Conservation (phyloP, 2,888 invertebrate species). For the Abrostola tripartita region DNA sequence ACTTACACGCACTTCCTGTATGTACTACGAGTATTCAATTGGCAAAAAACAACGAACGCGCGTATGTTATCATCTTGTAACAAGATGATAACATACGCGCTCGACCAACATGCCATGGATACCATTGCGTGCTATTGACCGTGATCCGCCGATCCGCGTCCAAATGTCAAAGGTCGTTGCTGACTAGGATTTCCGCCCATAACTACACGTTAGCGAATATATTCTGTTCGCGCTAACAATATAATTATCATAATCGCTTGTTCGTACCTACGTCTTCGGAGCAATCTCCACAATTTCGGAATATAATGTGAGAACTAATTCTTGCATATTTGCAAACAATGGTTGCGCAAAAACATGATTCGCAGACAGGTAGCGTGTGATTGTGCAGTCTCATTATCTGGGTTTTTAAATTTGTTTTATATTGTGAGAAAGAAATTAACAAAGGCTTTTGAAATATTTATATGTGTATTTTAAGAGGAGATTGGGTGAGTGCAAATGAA, state of each 20-base stretch:
- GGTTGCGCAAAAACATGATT: conserved; percentile 70
- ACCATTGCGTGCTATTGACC: conserved; percentile 66
- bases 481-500: conserved; percentile 38
- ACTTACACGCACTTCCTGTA: conserved; percentile 84
- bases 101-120: conserved; percentile 43
- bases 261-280: conserved; percentile 46
- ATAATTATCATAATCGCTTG: conserved; percentile 50
- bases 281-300: conserved; percentile 60
- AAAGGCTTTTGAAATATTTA: conserved; percentile 62
- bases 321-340: conserved; percentile 71
- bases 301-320: conserved; percentile 70
- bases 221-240: conserved; percentile 48
- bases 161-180: conserved; percentile 76
- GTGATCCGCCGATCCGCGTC: conserved; percentile 66
- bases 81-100: conserved; percentile 43
- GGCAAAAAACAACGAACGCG: conserved; percentile 71
- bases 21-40: conserved; percentile 65
- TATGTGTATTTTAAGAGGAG: conserved; percentile 39
- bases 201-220: conserved; percentile 35
- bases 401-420: conserved; percentile 54
- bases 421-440: conserved; percentile 65
- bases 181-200: conserved; percentile 67
- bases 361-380: conserved; percentile 63
- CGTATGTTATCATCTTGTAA: too few relatives aligned
- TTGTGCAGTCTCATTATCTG: conserved; percentile 64